Evolutionary conservation across 1,140 invertebrate species (phyloP), one percentile per base, ranked within the genome.

Genomic region (Ceratina japonica): DNA sequence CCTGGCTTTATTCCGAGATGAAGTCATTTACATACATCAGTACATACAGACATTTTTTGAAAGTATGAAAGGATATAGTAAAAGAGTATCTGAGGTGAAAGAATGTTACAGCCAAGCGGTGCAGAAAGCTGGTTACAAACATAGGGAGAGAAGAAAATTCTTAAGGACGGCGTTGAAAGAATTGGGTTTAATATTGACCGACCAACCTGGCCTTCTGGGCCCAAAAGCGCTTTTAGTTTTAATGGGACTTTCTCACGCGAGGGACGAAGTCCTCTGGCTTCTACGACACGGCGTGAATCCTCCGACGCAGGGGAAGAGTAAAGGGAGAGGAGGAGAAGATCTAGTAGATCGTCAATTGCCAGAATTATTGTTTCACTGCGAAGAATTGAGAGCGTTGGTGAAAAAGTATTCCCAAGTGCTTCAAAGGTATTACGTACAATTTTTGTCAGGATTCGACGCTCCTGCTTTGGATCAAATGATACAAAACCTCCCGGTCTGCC

Each of bases 201-300:
- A 99, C 93, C 98, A 99, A 90, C 99, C 99, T 20, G 99, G 99
- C 8, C 93, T 99, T 12, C 92, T 99, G 18, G 99, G 98, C 1
- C 98, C 98, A 12, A 99, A 99, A 92, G 97, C 97, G n/a, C 93
- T 99, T 51, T 95, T 99, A 87, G 97, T 99, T 82, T 97, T 99
- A 89, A 99, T 99, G 94, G 98, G 97, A 0, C 92, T 99, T 1
- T 98, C 97, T 81, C 97, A 98, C 92, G 96, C 98, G 0, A 94
- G 98, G 88, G 99, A 99, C 94, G 99, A 99, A 94, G 97, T 99
- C 22, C 94, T 97, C 64, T 99, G 99, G 99, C 93, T 99, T 15
- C 90, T 99, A 4, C 94, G 99, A 64, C 99, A 99, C 92, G 97
- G 97, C 90, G 98, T 99, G 86, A 99, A 99, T 93, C 98, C 97